Percentiles rank a stretch among this genome's conserved stretches.
Conservation (phyloP, 2,113 vertebrate species). For the Caloenas nicobarica region DNA sequence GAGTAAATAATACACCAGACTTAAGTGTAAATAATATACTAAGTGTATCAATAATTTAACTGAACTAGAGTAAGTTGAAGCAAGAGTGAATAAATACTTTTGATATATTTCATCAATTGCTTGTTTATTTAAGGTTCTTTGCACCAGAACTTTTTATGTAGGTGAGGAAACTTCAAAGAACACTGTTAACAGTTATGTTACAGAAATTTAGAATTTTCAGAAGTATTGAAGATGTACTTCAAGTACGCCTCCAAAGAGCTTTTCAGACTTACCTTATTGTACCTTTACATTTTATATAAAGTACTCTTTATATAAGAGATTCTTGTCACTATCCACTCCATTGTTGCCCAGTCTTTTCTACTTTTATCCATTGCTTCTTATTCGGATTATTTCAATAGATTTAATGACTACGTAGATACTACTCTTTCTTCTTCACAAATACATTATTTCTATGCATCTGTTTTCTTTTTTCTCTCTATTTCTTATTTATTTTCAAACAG, state of each 20-base stretch:
- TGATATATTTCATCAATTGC: neutral
- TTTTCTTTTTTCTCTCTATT: neutral
- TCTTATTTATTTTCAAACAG: neutral
- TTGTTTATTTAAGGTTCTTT: neutral
- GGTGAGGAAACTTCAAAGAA: neutral
- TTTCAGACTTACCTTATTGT: neutral
- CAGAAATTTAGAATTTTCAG: neutral
- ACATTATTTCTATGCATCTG: neutral
- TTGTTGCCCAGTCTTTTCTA: neutral
- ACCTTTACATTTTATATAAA: neutral
- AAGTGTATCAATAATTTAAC: neutral
- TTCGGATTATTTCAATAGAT: neutral
- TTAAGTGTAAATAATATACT: neutral
- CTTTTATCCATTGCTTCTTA: neutral
- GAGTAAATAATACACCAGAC: neutral
- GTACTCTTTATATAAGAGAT: neutral
- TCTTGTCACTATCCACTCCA: neutral
- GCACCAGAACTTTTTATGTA: neutral
- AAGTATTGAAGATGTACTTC: neutral
- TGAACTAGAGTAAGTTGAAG: neutral
- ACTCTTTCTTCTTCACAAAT: neutral
- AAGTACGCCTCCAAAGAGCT: neutral
- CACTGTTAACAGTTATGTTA: neutral
- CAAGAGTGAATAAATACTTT: neutral
- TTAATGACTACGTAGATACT: neutral